phyloP scores from a whole-genome alignment of 2,888 invertebrate species.

The Pyrrhia umbra region DNA sequence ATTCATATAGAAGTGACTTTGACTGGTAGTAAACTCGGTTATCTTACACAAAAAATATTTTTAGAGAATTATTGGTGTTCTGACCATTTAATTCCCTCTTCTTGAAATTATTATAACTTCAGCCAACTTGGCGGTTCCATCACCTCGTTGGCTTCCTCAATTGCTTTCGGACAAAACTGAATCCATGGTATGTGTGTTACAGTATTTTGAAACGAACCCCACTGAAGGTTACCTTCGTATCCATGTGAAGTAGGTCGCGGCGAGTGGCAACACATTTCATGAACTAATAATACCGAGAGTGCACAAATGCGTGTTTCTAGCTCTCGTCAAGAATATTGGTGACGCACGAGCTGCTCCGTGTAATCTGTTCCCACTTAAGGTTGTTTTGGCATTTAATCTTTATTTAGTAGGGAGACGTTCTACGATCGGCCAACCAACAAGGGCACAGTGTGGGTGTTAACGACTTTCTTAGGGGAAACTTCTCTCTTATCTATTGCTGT shows the following conservation, averaged over 20 bases:
- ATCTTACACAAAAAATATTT: slow-evolving; percentile 28
- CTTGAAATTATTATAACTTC: slow-evolving; percentile 18
- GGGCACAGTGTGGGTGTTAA: slow-evolving; percentile 71
- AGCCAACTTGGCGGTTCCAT: slow-evolving; percentile 20
- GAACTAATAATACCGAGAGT: slow-evolving; percentile 59
- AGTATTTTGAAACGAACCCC: slow-evolving; percentile 32
- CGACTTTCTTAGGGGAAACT: slow-evolving; percentile 66
- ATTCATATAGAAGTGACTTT: slow-evolving; percentile 34
- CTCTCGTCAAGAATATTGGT: slow-evolving; percentile 40
- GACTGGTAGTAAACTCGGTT: slow-evolving; percentile 16
- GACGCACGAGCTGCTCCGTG: slow-evolving; percentile 52
- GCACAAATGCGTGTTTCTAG: slow-evolving; percentile 53
- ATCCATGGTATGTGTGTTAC: slow-evolving; percentile 6
- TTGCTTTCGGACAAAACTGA: slow-evolving; percentile 23
- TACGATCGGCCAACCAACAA: slow-evolving; percentile 55
- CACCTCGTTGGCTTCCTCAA: slow-evolving; percentile 8
- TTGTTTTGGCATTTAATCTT: slow-evolving; percentile 74
- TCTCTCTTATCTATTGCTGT: slow-evolving; percentile 64
- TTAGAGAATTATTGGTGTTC: slow-evolving; percentile 20
- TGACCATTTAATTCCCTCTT: slow-evolving; percentile 10
- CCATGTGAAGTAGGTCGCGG: slow-evolving; percentile 54
- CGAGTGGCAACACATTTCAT: slow-evolving; percentile 48
- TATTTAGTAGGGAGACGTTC: slow-evolving; percentile 69
- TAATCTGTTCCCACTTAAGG: slow-evolving; percentile 57
- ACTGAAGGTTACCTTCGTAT: slow-evolving; percentile 45